These are phyloP conservation scores for Stegastes partitus DNA, from an alignment of 2,113 vertebrate species.

Conservation along the genomic window DNA sequence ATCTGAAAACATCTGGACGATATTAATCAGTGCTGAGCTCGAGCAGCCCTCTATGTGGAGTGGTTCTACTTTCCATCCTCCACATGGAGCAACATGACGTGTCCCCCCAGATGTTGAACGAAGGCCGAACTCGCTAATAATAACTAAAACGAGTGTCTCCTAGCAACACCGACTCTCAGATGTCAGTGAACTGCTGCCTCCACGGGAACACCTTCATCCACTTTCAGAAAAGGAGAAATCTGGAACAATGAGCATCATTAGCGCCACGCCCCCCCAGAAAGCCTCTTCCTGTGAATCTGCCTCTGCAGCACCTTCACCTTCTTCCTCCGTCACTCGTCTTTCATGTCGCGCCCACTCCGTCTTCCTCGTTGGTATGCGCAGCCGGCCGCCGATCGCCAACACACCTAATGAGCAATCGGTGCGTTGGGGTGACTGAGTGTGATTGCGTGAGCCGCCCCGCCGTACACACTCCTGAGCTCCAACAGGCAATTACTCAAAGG, in stretches of 20 bases:
- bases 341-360: background rate
- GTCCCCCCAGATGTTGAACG: too few relatives aligned
- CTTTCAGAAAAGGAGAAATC: background rate
- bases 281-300: slow-evolving; percentile 1
- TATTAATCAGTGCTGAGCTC: too few relatives aligned
- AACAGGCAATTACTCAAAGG: slow-evolving; percentile 60
- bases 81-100: too few relatives aligned
- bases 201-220: background rate
- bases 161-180: background rate
- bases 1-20: too few relatives aligned
- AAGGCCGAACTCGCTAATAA: too few relatives aligned
- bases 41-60: too few relatives aligned
- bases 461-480: slow-evolving; percentile 19
- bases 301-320: slow-evolving; percentile 9
- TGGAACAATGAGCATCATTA: background rate
- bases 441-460: slow-evolving; percentile 12
- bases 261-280: too few relatives aligned
- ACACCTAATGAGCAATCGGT: slow-evolving; percentile 57
- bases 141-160: background rate
- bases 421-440: slow-evolving; percentile 39
- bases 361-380: slow-evolving; percentile 43
- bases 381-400: slow-evolving; percentile 14
- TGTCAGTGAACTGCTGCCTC: slow-evolving; percentile 12
- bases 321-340: background rate
- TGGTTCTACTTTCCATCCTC: too few relatives aligned